Evolutionary conservation across 2,113 vertebrate species (phyloP), one percentile per base, ranked within the genome.

Genomic region (Tinamus guttatus): DNA sequence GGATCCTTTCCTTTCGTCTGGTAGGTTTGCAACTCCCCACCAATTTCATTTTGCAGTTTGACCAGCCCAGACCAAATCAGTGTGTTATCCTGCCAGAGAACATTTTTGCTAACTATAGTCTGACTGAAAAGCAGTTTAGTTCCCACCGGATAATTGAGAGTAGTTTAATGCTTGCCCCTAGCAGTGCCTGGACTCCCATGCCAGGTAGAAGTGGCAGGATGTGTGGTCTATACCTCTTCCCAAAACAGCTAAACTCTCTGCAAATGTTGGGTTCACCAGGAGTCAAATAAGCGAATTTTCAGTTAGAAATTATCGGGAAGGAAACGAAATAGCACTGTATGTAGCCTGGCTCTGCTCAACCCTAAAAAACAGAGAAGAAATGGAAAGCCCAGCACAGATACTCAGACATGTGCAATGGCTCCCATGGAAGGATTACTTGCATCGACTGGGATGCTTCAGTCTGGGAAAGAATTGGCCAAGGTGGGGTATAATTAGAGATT

Each of bases 21-120:
- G 43, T 80, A 40, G 81, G 49, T 89, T 82, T 94, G 74, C 70
- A 95, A 38, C 92, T 96, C 94, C 88, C 92, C 20, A 59, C 30
- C 83, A 89, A 96, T 93, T 93, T 90, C 86, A 86, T 8, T 9
- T 79, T 90, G 58, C 40, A 2, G 14, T 74, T 92, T 90, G n/a
- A n/a, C n/a, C 78, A 71, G 38, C 16, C 3, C 9, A 90, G 52
- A 24, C 43, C 52, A 40, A 65, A 40, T 52, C 80, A 49, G 17
- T 56, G 32, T 78, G 14, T 69, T 91, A 80, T 65, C 36, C 68
- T 85, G 68, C 41, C n/a, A 49, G 34, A 60, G 71, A 81, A 54
- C 85, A 85, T 73, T 36, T 70, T 89, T 78, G 38, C 71, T 78
- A 60, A 60, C 41, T 60, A 5, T 9, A 4, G 56, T 16, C 80